Evolutionary conservation across 2,113 vertebrate species (phyloP).

Genomic region (Stigmatopora argus): DNA sequence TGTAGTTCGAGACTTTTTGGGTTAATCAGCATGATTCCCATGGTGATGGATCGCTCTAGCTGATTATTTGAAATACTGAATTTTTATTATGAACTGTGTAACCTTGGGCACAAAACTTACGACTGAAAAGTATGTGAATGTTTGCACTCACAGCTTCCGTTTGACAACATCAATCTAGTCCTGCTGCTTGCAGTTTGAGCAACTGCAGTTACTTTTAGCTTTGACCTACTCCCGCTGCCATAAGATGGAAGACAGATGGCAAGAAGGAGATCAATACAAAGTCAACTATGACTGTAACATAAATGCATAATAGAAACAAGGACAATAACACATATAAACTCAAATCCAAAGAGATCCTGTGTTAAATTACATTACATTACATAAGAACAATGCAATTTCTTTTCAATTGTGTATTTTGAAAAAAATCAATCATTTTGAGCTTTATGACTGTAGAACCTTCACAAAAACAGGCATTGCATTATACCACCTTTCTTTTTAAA

Average conservation of each 20-base stretch:
- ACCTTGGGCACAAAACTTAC: slow-evolving; percentile 16
- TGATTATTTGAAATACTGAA: slow-evolving; percentile 50
- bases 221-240: slow-evolving; percentile 14
- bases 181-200: slow-evolving; percentile 23
- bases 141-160: slow-evolving; percentile 2
- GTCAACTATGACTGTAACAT: neutral
- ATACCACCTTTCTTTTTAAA: no score
- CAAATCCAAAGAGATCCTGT: no score
- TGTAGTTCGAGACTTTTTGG: slow-evolving; percentile 6
- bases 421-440: no score
- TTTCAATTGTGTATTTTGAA: no score
- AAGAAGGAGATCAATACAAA: slow-evolving; percentile 5
- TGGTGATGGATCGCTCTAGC: slow-evolving; percentile 32
- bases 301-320: neutral
- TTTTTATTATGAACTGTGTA: slow-evolving; percentile 34
- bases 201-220: slow-evolving; percentile 9
- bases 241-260: slow-evolving; percentile 6
- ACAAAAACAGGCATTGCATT: no score
- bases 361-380: no score
- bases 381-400: no score
- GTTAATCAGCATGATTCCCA: slow-evolving; percentile 40
- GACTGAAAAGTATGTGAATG: neutral
- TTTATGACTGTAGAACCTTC: no score
- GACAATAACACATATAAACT: neutral
- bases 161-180: neutral